Conservation (phyloP, 2,888 invertebrate species). For the Salticus scenicus region DNA sequence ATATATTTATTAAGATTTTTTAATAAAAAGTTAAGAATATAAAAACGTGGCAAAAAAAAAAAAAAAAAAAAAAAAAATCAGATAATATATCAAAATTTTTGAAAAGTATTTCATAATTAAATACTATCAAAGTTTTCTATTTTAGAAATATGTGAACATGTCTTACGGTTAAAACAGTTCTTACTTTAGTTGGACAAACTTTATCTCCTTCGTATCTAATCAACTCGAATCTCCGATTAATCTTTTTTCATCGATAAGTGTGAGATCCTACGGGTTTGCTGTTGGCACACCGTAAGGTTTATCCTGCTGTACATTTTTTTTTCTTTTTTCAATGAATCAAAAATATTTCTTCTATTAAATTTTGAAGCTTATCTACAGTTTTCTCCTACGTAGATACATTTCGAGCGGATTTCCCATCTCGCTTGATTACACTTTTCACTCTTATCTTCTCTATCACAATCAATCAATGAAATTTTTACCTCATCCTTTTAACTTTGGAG, state of each 20-base stretch:
- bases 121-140: no score
- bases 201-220: constrained; percentile 24
- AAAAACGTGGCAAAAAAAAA: no score
- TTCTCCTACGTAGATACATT: constrained; percentile 48
- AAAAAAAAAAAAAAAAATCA: no score
- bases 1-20: no score
- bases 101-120: no score
- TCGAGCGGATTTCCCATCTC: constrained; percentile 59
- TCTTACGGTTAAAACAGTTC: no score
- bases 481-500: constrained; percentile 11
- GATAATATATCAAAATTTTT: no score
- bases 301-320: constrained; percentile 24
- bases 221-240: constrained; percentile 23
- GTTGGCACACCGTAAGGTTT: constrained; percentile 25
- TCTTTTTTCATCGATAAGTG: constrained; percentile 12
- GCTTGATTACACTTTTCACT: constrained; percentile 64
- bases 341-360: constrained; percentile 56
- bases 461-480: constrained; percentile 50
- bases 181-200: no score
- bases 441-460: constrained; percentile 56
- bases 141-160: no score
- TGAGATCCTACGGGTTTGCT: constrained; percentile 25
- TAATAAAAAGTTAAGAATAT: no score
- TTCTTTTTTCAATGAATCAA: background rate
- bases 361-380: constrained; percentile 49